Percentiles rank a stretch among this genome's conserved stretches.
These are phyloP conservation scores for Eublepharis macularius DNA, from an alignment of 2,113 vertebrate species.

Conservation along the genomic window DNA sequence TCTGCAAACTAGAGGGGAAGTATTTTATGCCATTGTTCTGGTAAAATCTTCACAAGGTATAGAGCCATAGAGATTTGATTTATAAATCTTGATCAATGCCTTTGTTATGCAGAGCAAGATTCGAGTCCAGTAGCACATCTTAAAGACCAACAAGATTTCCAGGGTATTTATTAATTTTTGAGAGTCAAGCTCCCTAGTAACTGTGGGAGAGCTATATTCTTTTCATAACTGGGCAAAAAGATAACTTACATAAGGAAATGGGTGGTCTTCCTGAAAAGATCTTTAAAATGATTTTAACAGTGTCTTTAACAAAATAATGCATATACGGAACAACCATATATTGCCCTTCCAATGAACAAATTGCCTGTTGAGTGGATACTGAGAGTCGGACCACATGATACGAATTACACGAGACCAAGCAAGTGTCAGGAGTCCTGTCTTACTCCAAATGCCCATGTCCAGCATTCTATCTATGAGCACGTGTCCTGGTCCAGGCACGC, in stretches of 20 bases:
- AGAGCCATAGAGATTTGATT: neutral
- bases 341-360: neutral
- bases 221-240: neutral
- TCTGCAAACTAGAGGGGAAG: neutral
- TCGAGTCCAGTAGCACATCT: neutral
- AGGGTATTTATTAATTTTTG: too few relatives aligned
- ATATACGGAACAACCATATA: accelerated
- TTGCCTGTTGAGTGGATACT: neutral
- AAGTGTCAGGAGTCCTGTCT: too few relatives aligned
- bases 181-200: too few relatives aligned
- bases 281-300: neutral
- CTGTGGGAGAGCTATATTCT: neutral
- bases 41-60: neutral
- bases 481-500: too few relatives aligned
- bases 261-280: neutral
- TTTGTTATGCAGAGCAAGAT: neutral
- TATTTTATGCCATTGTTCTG: neutral
- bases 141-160: neutral
- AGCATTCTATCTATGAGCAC: too few relatives aligned
- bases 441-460: too few relatives aligned
- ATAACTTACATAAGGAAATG: neutral
- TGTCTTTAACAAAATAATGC: neutral
- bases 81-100: neutral
- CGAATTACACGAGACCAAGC: too few relatives aligned
- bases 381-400: too few relatives aligned